A percentile compares a stretch with the other conserved stretches of the same genome.
These are phyloP conservation scores for Hydrocynus forskahlii DNA, from an alignment of 2,797 vertebrate genomes.

Conservation along the genomic window DNA sequence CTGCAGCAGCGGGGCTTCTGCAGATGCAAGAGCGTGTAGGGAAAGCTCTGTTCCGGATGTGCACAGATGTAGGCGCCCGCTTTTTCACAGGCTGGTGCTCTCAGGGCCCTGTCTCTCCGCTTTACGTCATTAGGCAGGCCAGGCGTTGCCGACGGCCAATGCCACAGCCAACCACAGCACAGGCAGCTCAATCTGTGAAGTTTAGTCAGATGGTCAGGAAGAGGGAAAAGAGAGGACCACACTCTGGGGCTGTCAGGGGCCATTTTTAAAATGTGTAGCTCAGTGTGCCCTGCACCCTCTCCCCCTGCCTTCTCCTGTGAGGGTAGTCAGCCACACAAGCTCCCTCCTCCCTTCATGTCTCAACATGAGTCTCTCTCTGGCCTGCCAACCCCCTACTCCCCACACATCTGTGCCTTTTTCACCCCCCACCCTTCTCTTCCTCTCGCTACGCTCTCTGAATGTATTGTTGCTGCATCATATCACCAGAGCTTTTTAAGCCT, in stretches of 20 bases:
- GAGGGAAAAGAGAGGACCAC: constrained; percentile 7
- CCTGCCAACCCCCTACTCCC: constrained; percentile 55
- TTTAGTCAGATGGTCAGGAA: constrained; percentile 31
- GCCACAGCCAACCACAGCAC: constrained; percentile 6
- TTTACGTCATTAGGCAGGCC: constrained; percentile 41
- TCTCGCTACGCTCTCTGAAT: constrained; percentile 26
- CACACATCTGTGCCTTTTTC: constrained; percentile 53
- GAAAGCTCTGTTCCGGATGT: constrained; percentile 28
- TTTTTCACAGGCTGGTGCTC: constrained; percentile 11
- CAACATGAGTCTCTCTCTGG: constrained; percentile 43
- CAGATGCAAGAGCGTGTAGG: constrained; percentile 36
- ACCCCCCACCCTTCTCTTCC: constrained; percentile 49
- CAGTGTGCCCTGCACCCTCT: background rate
- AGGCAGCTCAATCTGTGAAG: constrained; percentile 26
- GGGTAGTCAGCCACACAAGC: constrained; percentile 18
- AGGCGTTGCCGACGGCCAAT: constrained; percentile 45
- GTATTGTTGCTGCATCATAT: constrained; percentile 22
- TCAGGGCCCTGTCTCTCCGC: constrained; percentile 29
- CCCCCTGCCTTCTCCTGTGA: constrained; percentile 11
- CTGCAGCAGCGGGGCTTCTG: constrained; percentile 18
- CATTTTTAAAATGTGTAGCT: constrained; percentile 29
- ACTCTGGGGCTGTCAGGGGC: constrained; percentile 22
- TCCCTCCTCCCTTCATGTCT: constrained; percentile 42
- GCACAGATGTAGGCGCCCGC: constrained; percentile 24
- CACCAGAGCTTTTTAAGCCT: constrained; percentile 16